Evolutionary conservation across 1,140 invertebrate genomes (phyloP), one percentile per base, ranked within the genome.

Genomic region (Polypedilum vanderplanki): DNA sequence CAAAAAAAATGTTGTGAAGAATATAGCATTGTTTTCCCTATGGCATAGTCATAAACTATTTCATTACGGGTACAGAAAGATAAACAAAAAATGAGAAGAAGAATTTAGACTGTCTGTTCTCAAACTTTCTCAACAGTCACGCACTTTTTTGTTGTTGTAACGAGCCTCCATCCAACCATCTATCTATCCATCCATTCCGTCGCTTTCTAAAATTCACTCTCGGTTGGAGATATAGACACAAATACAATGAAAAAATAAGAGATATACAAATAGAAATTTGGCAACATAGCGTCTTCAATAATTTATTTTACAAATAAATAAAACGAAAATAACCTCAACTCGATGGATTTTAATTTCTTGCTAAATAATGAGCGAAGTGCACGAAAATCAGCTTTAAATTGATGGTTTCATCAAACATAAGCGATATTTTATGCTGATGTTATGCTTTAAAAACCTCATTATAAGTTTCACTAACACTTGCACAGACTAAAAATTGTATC

Each of bases 391-490:
- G 12, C n/a, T 57, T 57, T n/a, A 57, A 57, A 57, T 57, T 57
- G 46, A 8, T 57, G n/a, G 46, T 57, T 57, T 57, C n/a, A n/a
- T 15, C 46, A 57, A 57, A n/a, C 46, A 57, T 57, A 57, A 57
- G 46, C 46, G 46, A 57, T 57, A 57, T 57, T 57, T 57, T 57
- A 57, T 57, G 46, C 46, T 57, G 46, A 57, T 57, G 46, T 57
- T 57, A 57, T 57, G 46, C 46, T 57, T 57, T 57, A 57, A 57
- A 57, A 57, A 57, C 46, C 46, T 57, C 46, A 57, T 57, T 57
- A 57, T 57, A n/a, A n/a, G 3, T 15, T 57, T 12, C 46, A 57
- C 46, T 57, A 57, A 57, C 46, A 57, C 46, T n/a, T n/a, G 12
- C 46, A 15, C 12, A 57, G 10, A 4, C 7, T 12, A 57, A 12